Base-by-base conservation (phyloP, 2,113 vertebrate genomes). In the Todiramphus saurophagus region DNA sequence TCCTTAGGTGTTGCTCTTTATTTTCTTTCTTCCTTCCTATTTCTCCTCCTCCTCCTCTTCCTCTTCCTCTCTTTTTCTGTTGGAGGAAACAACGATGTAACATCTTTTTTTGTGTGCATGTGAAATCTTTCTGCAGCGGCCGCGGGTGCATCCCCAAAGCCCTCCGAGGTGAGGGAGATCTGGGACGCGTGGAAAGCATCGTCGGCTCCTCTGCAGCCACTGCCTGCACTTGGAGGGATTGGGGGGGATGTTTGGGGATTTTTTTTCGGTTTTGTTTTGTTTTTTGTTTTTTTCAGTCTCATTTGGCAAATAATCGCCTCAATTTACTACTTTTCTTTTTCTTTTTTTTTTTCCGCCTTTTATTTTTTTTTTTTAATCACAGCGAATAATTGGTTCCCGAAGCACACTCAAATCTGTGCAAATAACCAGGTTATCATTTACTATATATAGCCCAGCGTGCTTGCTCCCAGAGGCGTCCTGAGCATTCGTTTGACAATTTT, bases 371-470 rank as follows among this genome's bases (percentile, higher is more conserved):
- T 27, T 53, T 59, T 28, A 89, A 89, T 95, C 92, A 51, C 37
- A 74, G 59, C 17, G 90, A 97, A 97, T 90, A 94, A 96, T 94
- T 66, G 73, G 44, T 85, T 96, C 44, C 95, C 86, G 37, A 75
- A 92, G 79, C 70, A 59, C 79, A 5, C 33, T 93, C 62, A 77
- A 62, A 89, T 95, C 92, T 20, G 35, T 56, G 86, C 68, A 56
- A 96, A 93, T 87, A 91, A 85, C 80, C 94, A 87, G 91, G 94
- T 95, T 97, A 97, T 93, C 94, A 62, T 67, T 76, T 83, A 23
- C 96, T 96, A 95, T 62, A 92, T 96, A 59, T 91, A 98, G 88
- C 92, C 66, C 35, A 21, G 86, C 37, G n/a, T 31, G 44, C 44
- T 69, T 6, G 23, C 77, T 94, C 76, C 58, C 82, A 84, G 89